phyloP scores from a whole-genome alignment of 2,113 vertebrate genomes.

The Halichoerus grypus region DNA sequence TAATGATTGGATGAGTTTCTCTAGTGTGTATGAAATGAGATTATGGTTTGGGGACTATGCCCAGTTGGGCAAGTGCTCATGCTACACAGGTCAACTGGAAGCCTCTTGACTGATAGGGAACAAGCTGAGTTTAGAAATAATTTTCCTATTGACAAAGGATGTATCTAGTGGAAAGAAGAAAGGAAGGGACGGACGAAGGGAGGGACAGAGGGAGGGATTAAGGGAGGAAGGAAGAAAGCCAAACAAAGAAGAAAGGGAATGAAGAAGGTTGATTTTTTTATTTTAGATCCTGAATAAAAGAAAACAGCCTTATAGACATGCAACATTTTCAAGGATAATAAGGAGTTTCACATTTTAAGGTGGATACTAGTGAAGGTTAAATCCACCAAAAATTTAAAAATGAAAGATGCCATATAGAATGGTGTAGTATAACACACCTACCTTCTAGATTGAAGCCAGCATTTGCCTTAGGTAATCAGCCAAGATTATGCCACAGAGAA shows the following conservation, averaged over 20 bases:
- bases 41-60: not conserved
- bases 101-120: not conserved
- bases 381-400: slow-evolving; percentile 46
- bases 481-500: slow-evolving; percentile 19
- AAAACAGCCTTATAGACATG: not conserved
- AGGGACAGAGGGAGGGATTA: not conserved
- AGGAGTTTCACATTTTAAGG: slow-evolving; percentile 23
- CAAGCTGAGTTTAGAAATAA: not conserved
- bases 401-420: not conserved
- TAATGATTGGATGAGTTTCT: not conserved
- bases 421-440: not conserved
- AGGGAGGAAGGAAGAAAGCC: not conserved
- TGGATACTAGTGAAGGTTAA: not conserved
- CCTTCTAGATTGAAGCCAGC: not conserved
- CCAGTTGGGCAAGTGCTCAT: not conserved
- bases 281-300: slow-evolving; percentile 11
- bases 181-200: not conserved
- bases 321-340: not conserved
- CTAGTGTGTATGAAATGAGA: not conserved
- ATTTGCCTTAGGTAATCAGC: slow-evolving; percentile 37
- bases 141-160: not conserved
- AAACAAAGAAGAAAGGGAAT: not conserved
- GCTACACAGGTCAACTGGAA: not conserved
- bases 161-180: not conserved
- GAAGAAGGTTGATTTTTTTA: not conserved